Conservation (phyloP, 2,113 vertebrate genomes). For the Alligator mississippiensis region DNA sequence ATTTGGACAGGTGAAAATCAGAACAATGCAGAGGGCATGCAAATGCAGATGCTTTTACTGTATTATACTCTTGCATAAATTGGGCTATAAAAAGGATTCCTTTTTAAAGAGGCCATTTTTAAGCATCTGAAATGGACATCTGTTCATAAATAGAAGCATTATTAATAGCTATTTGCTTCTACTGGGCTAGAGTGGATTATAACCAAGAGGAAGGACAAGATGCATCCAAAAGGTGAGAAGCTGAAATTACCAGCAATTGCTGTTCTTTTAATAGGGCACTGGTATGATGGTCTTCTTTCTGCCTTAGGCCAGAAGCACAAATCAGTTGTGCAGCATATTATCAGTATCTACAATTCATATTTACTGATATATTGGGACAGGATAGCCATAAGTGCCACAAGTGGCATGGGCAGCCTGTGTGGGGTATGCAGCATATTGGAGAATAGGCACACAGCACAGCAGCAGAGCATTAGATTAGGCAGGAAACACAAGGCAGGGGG, state of each 20-base stretch:
- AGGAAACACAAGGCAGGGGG: too few species aligned
- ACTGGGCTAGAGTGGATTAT: not conserved
- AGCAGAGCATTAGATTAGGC: too few species aligned
- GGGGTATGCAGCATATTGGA: too few species aligned
- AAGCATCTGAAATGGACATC: not conserved
- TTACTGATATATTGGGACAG: not conserved
- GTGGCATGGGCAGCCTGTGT: too few species aligned
- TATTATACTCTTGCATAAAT: not conserved
- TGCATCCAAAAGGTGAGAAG: not conserved
- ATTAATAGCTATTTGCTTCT: not conserved
- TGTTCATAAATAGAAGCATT: not conserved
- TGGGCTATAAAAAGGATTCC: not conserved
- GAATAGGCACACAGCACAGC: too few species aligned
- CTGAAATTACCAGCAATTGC: not conserved
- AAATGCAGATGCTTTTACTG: not conserved
- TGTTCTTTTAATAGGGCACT: not conserved
- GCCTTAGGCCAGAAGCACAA: not conserved
- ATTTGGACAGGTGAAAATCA: not conserved
- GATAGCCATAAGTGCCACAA: too few species aligned
- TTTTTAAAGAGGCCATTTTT: not conserved
- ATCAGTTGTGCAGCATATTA: not conserved
- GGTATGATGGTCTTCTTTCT: not conserved
- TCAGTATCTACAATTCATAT: not conserved
- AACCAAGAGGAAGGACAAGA: not conserved
- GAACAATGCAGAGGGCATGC: not conserved